phyloP scores from a whole-genome alignment of 1,140 invertebrate genomes.

The Diprion similis region DNA sequence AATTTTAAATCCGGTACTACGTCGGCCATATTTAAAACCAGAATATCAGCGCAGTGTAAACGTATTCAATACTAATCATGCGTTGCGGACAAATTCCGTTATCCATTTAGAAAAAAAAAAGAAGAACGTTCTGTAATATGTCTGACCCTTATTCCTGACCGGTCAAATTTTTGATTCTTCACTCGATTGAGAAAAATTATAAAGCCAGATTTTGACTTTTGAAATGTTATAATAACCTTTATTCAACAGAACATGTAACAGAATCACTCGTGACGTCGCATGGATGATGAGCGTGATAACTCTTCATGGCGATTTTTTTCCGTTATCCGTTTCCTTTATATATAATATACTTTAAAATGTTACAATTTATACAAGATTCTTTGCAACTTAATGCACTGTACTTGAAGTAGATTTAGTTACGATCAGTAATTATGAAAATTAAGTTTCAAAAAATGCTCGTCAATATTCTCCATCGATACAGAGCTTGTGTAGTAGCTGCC shows the following conservation, averaged over 20 bases:
- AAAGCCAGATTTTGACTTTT: slow-evolving; percentile 7
- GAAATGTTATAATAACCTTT: slow-evolving; percentile 49
- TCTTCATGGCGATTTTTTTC: slow-evolving; percentile 30
- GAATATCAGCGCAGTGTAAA: no score
- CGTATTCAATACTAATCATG: no score
- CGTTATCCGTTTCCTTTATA: slow-evolving; percentile 24
- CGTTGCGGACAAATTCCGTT: no score
- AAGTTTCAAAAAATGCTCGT: not conserved
- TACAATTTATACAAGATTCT: slow-evolving; percentile 10
- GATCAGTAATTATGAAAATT: slow-evolving; percentile 12
- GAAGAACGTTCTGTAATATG: no score
- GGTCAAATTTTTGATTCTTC: no score
- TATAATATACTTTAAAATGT: not conserved
- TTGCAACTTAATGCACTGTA: slow-evolving; percentile 16
- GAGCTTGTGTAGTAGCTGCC: not conserved
- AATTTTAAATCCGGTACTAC: no score
- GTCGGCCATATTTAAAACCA: no score
- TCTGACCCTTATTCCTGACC: no score
- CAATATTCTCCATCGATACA: not conserved
- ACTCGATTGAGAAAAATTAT: no score
- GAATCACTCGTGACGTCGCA: slow-evolving; percentile 35
- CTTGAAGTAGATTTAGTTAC: slow-evolving; percentile 18
- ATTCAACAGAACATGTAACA: slow-evolving; percentile 50
- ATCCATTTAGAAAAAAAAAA: no score
- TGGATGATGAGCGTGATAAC: slow-evolving; percentile 32